A percentile compares a stretch with the other conserved stretches of the same genome.
phyloP scores from a whole-genome alignment of 2,113 vertebrate genomes.

The Xenopus borealis region DNA sequence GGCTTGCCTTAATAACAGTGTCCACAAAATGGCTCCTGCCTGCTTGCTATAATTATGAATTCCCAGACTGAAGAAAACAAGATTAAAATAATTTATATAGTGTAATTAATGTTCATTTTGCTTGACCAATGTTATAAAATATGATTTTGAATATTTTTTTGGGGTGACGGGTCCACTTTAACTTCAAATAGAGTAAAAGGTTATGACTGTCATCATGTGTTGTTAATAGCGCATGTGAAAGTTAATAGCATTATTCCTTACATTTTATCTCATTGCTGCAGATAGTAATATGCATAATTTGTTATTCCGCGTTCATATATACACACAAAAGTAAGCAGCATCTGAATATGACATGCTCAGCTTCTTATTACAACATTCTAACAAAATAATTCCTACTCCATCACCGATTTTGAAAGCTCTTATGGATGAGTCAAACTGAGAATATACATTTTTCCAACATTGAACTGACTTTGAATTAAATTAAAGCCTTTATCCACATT shows the following conservation, averaged over 20 bases:
- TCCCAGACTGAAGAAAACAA: no score
- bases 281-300: background rate
- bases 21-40: no score
- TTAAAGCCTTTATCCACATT: slow-evolving; percentile 2
- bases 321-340: background rate
- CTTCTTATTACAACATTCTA: background rate
- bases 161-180: no score
- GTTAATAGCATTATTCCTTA: background rate
- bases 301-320: background rate
- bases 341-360: background rate
- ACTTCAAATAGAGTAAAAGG: no score
- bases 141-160: no score
- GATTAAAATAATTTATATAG: no score
- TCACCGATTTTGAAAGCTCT: background rate
- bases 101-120: no score
- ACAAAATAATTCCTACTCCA: background rate
- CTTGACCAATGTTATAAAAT: no score
- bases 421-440: background rate
- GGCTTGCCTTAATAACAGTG: no score
- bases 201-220: no score
- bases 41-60: no score
- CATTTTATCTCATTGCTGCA: background rate
- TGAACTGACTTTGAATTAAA: background rate
- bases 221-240: no score
- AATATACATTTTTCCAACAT: background rate